Conservation (phyloP, 2,888 invertebrate species). For the Rosalia funebris region DNA sequence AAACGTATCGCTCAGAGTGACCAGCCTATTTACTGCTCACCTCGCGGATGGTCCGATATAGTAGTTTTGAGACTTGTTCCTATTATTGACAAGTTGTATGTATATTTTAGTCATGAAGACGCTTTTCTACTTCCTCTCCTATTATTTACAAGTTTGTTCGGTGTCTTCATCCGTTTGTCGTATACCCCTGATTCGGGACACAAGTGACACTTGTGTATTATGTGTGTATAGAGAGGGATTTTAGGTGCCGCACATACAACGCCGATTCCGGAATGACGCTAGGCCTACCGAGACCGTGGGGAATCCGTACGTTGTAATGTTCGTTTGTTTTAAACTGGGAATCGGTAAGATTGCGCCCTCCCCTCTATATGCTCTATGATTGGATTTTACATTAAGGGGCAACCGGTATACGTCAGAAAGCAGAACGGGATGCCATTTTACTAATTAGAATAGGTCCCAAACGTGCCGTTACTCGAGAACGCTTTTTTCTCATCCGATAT, state of each 20-base stretch:
- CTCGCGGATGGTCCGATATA: too few species aligned
- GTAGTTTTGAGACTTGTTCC: too few species aligned
- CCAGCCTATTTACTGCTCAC: too few species aligned
- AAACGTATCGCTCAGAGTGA: too few species aligned
- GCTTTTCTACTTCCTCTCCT: too few species aligned
- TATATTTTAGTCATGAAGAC: too few species aligned
- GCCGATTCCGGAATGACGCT: neutral
- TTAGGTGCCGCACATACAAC: neutral
- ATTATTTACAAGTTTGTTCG: too few species aligned
- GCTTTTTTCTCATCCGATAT: conserved; percentile 53
- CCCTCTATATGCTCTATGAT: conserved; percentile 43
- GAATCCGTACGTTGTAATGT: neutral
- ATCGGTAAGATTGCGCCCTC: conserved; percentile 15
- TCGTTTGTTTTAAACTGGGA: conserved; percentile 18
- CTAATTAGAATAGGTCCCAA: conserved; percentile 56
- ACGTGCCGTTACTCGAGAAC: conserved; percentile 51
- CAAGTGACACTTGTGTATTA: too few species aligned
- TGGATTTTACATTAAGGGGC: conserved; percentile 51
- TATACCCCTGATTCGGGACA: too few species aligned
- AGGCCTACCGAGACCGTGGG: neutral
- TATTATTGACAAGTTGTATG: too few species aligned
- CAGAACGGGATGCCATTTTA: conserved; percentile 54
- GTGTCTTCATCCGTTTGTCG: too few species aligned
- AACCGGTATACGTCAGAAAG: conserved; percentile 45
- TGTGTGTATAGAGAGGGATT: neutral